Evolutionary conservation across 2,888 invertebrate species (phyloP), one percentile per base, ranked within the genome.

Genomic region (Napeogenes inachia): DNA sequence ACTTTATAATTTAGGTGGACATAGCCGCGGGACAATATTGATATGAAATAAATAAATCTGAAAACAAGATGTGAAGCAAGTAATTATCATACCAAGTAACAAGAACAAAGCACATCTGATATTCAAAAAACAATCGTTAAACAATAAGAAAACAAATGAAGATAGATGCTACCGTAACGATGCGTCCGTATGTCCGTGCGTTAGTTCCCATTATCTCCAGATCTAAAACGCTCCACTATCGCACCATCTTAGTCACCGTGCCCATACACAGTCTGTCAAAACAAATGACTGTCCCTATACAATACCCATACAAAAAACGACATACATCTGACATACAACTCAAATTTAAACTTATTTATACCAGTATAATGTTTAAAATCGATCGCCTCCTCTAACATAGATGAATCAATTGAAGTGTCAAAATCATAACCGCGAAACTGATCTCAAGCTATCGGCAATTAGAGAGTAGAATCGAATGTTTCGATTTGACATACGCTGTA

Each of bases 191-290:
- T 61, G 66, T 57, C 78, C 63, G 75, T 81, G 72, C 79, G 80
- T 84, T 74, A 69, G 32, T 61, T 58, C 30, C 13, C 61, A 68
- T 81, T 89, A 89, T 89, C 89, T 80, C 60, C 68, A 68, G 70
- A 89, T 89, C 89, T 88, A 83, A 88, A 87, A 85, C 79, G 86
- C 76, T 81, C 76, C 82, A 81, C 81, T 76, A 88, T 87, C 89
- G 80, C 79, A 80, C 81, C 80, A 87, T 87, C 88, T 83, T 78
- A 85, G 87, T 86, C 84, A 83, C 85, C 79, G 85, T 83, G 80
- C 81, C 85, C 83, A 82, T 79, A 84, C 81, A 86, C 82, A 77
- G 81, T 74, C 88, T 89, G 88, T 90, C 89, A 89, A 88, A 89
- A 89, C 86, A 89, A 82, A 86, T 81, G 79, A 73, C 71, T 73